Evolutionary conservation across 2,113 vertebrate genomes (phyloP).

Genomic region (Cryptotis parvus): DNA sequence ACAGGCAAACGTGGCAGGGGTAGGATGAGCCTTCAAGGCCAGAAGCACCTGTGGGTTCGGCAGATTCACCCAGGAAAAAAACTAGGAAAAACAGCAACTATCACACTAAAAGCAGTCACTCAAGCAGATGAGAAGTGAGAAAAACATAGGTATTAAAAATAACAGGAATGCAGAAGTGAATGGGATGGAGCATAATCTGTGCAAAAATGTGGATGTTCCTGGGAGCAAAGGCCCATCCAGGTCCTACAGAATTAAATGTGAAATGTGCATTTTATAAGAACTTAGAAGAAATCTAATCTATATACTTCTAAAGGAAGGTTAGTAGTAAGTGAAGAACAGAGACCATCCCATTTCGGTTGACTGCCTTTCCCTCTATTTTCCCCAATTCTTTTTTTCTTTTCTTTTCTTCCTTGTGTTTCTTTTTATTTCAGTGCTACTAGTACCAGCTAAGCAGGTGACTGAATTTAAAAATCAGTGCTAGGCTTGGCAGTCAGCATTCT

Average conservation of each 20-base stretch:
- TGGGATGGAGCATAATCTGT: constrained; percentile 57
- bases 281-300: constrained; percentile 55
- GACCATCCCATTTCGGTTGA: constrained; percentile 30
- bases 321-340: constrained; percentile 72
- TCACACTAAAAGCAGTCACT: constrained; percentile 75
- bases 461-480: constrained; percentile 96
- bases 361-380: constrained; percentile 67
- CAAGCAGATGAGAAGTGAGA: constrained; percentile 84
- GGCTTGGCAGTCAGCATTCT: constrained; percentile 97
- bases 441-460: constrained; percentile 55
- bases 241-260: constrained; percentile 67
- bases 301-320: constrained; percentile 66
- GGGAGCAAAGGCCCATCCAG: constrained; percentile 54
- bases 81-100: constrained; percentile 78
- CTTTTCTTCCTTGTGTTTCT: constrained; percentile 41
- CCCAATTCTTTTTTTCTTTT: constrained; percentile 31
- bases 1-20: neutral
- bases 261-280: constrained; percentile 69
- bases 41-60: constrained; percentile 76
- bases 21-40: constrained; percentile 19
- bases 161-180: constrained; percentile 79
- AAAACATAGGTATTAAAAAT: constrained; percentile 72
- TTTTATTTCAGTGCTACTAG: neutral
- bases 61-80: constrained; percentile 79
- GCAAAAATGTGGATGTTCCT: constrained; percentile 73